Evolutionary conservation across 2,888 invertebrate genomes (phyloP).

Genomic region (Gastrophysa polygoni): DNA sequence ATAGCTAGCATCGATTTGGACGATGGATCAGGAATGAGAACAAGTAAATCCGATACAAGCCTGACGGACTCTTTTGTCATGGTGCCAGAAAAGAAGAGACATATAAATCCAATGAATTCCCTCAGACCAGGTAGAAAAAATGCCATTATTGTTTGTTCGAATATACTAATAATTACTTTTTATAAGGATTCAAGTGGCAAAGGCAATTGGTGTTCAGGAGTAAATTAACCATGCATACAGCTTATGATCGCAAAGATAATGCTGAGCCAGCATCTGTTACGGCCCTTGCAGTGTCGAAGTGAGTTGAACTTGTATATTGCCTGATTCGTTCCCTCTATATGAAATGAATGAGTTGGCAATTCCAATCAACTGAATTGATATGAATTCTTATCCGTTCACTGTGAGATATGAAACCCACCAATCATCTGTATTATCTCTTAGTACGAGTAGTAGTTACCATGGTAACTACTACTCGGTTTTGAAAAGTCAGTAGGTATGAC

Average conservation of each 20-base stretch:
- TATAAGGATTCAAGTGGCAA: conserved; percentile 83
- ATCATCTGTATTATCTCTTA: no score
- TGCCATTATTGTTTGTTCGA: no score
- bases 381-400: no score
- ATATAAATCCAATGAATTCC: conserved; percentile 53
- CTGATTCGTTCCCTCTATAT: no score
- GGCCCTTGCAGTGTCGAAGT: conserved; percentile 88
- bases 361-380: no score
- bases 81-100: conserved; percentile 64
- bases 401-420: no score
- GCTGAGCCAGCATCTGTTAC: conserved; percentile 96
- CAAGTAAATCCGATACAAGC: conserved; percentile 91
- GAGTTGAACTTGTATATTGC: no score
- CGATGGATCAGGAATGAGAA: conserved; percentile 65
- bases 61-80: conserved; percentile 90
- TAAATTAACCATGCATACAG: conserved; percentile 97
- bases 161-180: conserved; percentile 12
- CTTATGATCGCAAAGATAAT: conserved; percentile 96
- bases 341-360: no score
- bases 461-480: no score
- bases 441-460: no score
- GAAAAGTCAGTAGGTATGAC: no score
- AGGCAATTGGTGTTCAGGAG: conserved; percentile 91
- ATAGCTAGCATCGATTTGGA: conserved; percentile 56
- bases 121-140: conserved; percentile 53